Percentiles rank a stretch among this genome's conserved stretches.
Conservation (phyloP, 2,113 vertebrate species). For the Chaenogobius annularis region DNA sequence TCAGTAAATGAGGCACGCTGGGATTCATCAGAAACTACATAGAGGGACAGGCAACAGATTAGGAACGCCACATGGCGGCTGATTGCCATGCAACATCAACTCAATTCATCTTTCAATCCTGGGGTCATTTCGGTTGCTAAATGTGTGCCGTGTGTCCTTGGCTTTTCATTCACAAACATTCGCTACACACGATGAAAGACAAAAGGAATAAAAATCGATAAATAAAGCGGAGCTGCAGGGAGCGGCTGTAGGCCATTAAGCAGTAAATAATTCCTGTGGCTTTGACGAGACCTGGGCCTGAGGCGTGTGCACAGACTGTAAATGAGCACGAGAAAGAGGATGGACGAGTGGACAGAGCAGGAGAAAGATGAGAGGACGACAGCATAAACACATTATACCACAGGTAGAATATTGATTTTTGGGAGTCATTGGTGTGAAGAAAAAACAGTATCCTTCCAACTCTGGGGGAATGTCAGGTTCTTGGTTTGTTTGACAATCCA, state of each 20-base stretch:
- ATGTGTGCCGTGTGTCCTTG: conserved; percentile 49
- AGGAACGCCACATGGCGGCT: conserved; percentile 14
- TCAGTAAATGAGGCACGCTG: background rate
- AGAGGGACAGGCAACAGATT: background rate
- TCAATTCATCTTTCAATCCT: conserved; percentile 43
- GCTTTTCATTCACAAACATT: conserved; percentile 24
- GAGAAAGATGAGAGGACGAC: background rate
- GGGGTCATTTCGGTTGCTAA: conserved; percentile 41
- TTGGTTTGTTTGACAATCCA: background rate
- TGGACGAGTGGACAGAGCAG: background rate
- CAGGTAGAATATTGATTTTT: background rate
- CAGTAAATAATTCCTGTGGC: conserved; percentile 67
- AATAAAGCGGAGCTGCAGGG: conserved; percentile 64
- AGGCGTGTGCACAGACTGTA: conserved; percentile 44
- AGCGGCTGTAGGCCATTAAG: conserved; percentile 62
- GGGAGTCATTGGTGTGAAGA: background rate
- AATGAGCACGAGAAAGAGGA: conserved; percentile 43
- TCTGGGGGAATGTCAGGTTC: background rate
- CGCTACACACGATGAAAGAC: conserved; percentile 34
- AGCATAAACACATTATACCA: background rate
- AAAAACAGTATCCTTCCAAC: background rate
- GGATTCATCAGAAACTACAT: background rate
- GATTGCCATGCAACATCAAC: conserved; percentile 55
- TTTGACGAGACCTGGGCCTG: conserved; percentile 44
- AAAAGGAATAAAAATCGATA: conserved; percentile 65